phyloP scores from a whole-genome alignment of 1,140 invertebrate species.

The Ceratoteleas bidentatus region DNA sequence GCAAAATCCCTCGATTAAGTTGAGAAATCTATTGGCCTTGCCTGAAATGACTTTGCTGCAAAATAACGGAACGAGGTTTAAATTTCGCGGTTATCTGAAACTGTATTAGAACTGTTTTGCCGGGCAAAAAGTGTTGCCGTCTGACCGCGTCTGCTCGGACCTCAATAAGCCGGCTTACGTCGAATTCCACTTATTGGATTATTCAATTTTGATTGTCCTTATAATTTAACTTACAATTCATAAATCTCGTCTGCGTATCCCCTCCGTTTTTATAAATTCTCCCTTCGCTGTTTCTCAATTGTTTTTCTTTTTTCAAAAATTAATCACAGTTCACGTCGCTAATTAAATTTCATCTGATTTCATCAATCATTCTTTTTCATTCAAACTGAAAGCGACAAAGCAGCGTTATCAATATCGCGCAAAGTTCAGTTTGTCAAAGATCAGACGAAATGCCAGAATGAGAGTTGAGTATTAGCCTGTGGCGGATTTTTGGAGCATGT shows the following conservation, averaged over 20 bases:
- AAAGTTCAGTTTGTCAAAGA: constrained; percentile 49
- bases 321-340: neutral
- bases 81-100: constrained; percentile 32
- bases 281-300: neutral
- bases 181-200: too few relatives aligned
- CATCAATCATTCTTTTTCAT: neutral
- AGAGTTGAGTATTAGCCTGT: constrained; percentile 76
- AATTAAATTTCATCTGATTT: neutral
- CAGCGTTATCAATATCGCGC: constrained; percentile 15
- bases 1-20: constrained; percentile 64
- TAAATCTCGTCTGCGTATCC: too few relatives aligned
- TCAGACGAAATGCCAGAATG: constrained; percentile 19
- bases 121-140: neutral
- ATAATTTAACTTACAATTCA: too few relatives aligned
- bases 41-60: constrained; percentile 35
- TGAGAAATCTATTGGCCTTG: constrained; percentile 65
- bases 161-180: neutral
- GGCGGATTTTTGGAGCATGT: constrained; percentile 70
- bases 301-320: too few relatives aligned
- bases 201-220: neutral
- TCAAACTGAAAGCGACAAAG: neutral
- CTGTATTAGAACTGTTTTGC: constrained; percentile 16
- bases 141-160: too few relatives aligned
- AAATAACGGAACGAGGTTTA: constrained; percentile 34
- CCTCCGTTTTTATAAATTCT: too few relatives aligned